Conservation (phyloP, 1,140 invertebrate species). For the Brachionus angularis region DNA sequence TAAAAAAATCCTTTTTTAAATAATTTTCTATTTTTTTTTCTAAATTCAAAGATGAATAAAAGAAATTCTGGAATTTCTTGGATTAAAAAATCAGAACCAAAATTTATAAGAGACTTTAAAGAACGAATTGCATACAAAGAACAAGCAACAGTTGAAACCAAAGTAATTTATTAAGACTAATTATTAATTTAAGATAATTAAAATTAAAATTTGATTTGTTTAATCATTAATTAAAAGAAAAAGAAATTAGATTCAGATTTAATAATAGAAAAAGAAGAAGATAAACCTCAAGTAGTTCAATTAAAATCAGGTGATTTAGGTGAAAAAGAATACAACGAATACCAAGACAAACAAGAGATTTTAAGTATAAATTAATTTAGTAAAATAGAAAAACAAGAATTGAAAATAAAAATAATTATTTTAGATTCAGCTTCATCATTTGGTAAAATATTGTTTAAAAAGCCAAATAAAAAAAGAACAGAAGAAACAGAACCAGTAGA, state of each 20-base stretch:
- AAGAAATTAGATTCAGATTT: conserved; percentile 39
- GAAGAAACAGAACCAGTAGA: not conserved
- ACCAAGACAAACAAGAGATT: conserved; percentile 31
- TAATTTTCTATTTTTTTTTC: not conserved
- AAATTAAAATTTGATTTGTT: not conserved
- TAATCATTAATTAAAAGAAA: too few relatives aligned
- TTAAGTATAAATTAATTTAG: conserved; percentile 11
- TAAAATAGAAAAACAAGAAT: not conserved
- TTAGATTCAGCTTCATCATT: conserved; percentile 29
- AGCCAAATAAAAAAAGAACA: conserved; percentile 12
- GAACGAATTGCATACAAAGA: conserved; percentile 53
- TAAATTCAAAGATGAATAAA: not conserved
- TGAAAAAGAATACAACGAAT: conserved; percentile 35
- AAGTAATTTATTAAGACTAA: conserved; percentile 45
- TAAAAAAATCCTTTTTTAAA: too few relatives aligned
- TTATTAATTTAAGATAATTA: not conserved
- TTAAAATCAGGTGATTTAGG: conserved; percentile 34
- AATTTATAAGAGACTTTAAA: conserved; percentile 53
- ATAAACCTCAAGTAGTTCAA: conserved; percentile 37
- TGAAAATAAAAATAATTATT: not conserved
- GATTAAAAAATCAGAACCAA: conserved; percentile 51
- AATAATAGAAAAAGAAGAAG: conserved; percentile 29
- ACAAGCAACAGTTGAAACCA: conserved; percentile 50
- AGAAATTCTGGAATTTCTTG: conserved; percentile 45
- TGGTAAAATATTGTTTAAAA: conserved; percentile 37